Percentiles rank a stretch among this genome's conserved stretches.
Conservation (phyloP, 2,113 vertebrate genomes). For the Cololabis saira region DNA sequence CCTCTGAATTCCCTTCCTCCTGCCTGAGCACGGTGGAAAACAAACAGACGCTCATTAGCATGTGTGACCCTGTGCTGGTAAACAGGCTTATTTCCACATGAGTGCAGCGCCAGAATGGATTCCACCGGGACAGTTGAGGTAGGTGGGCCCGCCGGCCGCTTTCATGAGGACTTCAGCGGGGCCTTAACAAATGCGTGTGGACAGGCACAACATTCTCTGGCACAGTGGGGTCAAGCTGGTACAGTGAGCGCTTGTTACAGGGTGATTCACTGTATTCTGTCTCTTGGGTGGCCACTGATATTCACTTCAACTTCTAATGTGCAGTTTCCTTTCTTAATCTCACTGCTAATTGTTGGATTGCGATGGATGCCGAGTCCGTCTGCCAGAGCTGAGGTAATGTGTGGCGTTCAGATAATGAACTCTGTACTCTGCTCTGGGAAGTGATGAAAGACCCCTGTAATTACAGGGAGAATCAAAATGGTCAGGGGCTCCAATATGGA, state of each 20-base stretch:
- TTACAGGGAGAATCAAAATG: constrained; percentile 79
- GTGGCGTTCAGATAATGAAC: constrained; percentile 70
- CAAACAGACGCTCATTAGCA: constrained; percentile 83
- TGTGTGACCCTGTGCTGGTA: constrained; percentile 79
- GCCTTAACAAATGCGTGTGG: constrained; percentile 81
- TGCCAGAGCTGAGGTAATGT: constrained; percentile 80
- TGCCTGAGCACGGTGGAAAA: constrained; percentile 75
- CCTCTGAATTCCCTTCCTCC: constrained; percentile 73
- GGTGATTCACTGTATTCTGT: constrained; percentile 73
- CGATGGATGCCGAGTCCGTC: constrained; percentile 58
- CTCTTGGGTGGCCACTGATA: constrained; percentile 80
- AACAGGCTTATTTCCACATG: constrained; percentile 80
- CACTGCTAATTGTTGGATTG: constrained; percentile 74
- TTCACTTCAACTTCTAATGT: constrained; percentile 71
- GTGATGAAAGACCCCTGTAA: constrained; percentile 74
- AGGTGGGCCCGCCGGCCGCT: constrained; percentile 79
- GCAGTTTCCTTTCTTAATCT: constrained; percentile 31
- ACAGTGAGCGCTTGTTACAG: constrained; percentile 75
- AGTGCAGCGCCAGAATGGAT: constrained; percentile 76
- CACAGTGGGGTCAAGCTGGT: constrained; percentile 69
- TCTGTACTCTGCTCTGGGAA: constrained; percentile 67
- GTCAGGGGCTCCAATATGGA: constrained; percentile 70
- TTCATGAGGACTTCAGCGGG: constrained; percentile 72
- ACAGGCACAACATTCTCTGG: constrained; percentile 80
- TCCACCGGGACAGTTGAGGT: constrained; percentile 76